phyloP scores from a whole-genome alignment of 2,113 vertebrate genomes.

The Hippocampus mohnikei region DNA sequence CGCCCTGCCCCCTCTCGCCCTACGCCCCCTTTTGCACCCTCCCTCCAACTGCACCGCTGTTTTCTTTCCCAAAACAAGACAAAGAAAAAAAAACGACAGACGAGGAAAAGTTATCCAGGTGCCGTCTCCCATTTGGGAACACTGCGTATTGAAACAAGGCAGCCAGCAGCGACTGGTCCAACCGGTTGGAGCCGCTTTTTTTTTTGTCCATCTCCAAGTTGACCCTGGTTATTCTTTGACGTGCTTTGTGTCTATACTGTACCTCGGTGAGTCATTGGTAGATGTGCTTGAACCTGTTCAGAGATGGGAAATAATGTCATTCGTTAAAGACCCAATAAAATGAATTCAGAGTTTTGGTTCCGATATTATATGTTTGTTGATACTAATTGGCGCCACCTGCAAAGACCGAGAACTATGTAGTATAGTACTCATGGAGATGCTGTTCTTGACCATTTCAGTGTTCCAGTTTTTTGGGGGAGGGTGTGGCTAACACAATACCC shows the following conservation, averaged over 20 bases:
- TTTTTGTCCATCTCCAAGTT: background rate
- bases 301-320: background rate
- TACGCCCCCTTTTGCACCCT: too few relatives aligned
- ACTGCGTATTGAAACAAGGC: conserved; percentile 12
- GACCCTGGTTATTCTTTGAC: background rate
- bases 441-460: background rate
- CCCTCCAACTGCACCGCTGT: background rate
- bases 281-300: background rate
- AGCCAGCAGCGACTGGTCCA: conserved; percentile 35
- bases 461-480: background rate
- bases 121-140: conserved; percentile 1
- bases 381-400: background rate
- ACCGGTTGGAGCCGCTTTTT: conserved; percentile 64
- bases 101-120: background rate
- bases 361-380: too few relatives aligned
- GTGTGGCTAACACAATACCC: background rate
- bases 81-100: background rate
- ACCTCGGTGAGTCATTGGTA: background rate
- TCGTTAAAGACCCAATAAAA: too few relatives aligned
- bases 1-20: background rate
- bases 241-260: background rate
- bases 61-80: background rate
- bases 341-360: too few relatives aligned
- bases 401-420: background rate
- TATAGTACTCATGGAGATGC: background rate